Evolutionary conservation across 2,888 invertebrate genomes (phyloP), one percentile per base, ranked within the genome.

Genomic region (Chouioia cunea): DNA sequence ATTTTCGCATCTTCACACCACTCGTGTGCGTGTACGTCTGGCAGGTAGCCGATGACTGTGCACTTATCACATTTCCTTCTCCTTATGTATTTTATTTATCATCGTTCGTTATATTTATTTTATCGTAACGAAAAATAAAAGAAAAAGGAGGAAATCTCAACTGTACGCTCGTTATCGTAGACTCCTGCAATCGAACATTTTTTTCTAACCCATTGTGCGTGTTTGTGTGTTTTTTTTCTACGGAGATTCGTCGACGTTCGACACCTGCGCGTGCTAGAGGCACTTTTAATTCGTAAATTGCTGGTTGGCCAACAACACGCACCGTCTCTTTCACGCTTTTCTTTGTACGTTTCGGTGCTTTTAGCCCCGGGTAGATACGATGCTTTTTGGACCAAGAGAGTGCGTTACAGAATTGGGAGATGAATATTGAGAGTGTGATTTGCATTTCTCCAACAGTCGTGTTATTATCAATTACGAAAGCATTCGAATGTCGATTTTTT

Each of bases 31-130:
- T 74, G 70, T 74, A 75, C 71, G 36, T 73, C 73, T 64, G 70
- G 70, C 82, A 82, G 82, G 82, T 82, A 82, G 81, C 77, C 79
- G 75, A 80, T 82, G 82, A 82, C 69, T 71, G 76, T 77, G 77
- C 72, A 59, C 46, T 36, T 46, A 66, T 67, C 69, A 63, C 43
- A 1, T 44, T 46, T 36, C 14, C 12, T 53, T 60, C 36, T 44
- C 27, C 23, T 12, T n/a, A 18, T 20, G 2, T 15, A 18, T 23
- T 54, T 2, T 16, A 1, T 10, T 53, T 2, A 10, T 20, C 43
- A 16, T 66, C 44, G 23, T 46, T 47, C 43, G 43, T 27, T 27
- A 27, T 36, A 36, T 36, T 36, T 36, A 36, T 36, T 36, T 36
- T 36, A 36, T 6, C 10, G 36, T 10, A 36, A 36, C 36, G 36